A percentile compares a stretch with the other conserved stretches of the same genome.
phyloP scores from a whole-genome alignment of 2,888 invertebrate species.

The Ametastegia equiseti region DNA sequence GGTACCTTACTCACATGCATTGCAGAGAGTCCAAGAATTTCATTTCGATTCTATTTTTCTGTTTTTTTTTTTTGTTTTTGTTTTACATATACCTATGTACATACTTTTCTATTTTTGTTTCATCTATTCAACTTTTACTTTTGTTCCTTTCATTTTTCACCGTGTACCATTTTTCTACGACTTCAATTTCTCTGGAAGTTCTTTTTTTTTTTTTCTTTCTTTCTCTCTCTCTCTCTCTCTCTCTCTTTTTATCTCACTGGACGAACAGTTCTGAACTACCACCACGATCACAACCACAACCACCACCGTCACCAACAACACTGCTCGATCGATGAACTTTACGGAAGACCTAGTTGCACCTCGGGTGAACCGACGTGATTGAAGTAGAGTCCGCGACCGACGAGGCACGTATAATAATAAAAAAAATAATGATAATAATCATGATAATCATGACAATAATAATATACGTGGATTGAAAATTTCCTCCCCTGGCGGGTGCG shows the following conservation, averaged over 20 bases:
- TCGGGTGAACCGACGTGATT: constrained; percentile 13
- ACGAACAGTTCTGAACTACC: constrained; percentile 49
- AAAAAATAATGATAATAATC: not conserved
- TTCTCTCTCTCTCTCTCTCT: constrained; percentile 5
- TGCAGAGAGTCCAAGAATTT: not conserved
- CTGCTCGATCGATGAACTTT: constrained; percentile 29
- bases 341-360: constrained; percentile 37
- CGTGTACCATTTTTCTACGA: constrained; percentile 49
- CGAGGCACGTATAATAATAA: not conserved
- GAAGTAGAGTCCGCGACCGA: not conserved
- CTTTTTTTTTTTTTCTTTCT: not conserved
- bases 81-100: not conserved
- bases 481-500: constrained; percentile 6
- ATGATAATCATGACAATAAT: not conserved
- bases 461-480: not conserved
- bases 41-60: not conserved
- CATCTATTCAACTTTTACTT: constrained; percentile 12
- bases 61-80: not conserved
- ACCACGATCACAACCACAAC: too few species aligned
- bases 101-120: not conserved
- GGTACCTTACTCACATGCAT: too few species aligned
- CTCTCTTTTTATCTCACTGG: not conserved
- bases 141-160: constrained; percentile 48
- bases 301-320: too few species aligned
- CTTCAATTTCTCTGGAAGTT: too few species aligned